phyloP scores from a whole-genome alignment of 2,888 invertebrate species.

The Tryphoninae sp. region DNA sequence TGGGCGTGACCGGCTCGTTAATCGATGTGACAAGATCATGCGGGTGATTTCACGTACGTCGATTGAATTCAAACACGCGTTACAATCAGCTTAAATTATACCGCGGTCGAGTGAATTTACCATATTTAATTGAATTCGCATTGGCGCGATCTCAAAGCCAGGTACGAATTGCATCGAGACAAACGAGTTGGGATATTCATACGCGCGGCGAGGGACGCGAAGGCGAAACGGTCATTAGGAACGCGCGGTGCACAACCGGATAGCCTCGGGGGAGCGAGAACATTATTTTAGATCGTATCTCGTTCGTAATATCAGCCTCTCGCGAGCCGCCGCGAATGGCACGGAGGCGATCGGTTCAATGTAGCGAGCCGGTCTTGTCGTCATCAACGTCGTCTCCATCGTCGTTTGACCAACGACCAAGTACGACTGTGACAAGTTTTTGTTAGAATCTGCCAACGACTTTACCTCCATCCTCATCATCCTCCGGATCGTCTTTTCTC shows the following conservation, averaged over 20 bases:
- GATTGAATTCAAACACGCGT: slow-evolving; percentile 48
- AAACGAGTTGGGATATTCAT: slow-evolving; percentile 49
- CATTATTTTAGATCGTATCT: slow-evolving; percentile 55
- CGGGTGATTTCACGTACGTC: slow-evolving; percentile 24
- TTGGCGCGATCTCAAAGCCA: slow-evolving; percentile 28
- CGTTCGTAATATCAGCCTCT: slow-evolving; percentile 38
- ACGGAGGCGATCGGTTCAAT: slow-evolving; percentile 32
- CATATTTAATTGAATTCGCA: slow-evolving; percentile 57
- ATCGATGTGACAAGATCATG: slow-evolving; percentile 53
- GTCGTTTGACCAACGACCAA: slow-evolving; percentile 38
- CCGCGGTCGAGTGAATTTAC: slow-evolving; percentile 40
- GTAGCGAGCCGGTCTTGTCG: slow-evolving; percentile 38
- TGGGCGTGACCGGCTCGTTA: slow-evolving; percentile 34
- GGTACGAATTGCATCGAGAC: slow-evolving; percentile 35
- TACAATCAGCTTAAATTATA: slow-evolving; percentile 41
- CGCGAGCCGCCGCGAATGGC: slow-evolving; percentile 14
- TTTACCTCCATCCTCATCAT: slow-evolving; percentile 3
- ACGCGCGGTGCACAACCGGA: slow-evolving; percentile 28
- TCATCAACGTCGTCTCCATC: slow-evolving; percentile 31
- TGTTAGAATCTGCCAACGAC: slow-evolving; percentile 28
- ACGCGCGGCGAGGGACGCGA: slow-evolving; percentile 25
- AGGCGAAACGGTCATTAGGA: slow-evolving; percentile 40
- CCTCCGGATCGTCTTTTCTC: slow-evolving; percentile 1
- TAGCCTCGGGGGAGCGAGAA: slow-evolving; percentile 42
- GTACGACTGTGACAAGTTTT: slow-evolving; percentile 51